These are phyloP conservation scores for Rhombomys opimus DNA, from an alignment of 2,113 vertebrate species.

Conservation along the genomic window DNA sequence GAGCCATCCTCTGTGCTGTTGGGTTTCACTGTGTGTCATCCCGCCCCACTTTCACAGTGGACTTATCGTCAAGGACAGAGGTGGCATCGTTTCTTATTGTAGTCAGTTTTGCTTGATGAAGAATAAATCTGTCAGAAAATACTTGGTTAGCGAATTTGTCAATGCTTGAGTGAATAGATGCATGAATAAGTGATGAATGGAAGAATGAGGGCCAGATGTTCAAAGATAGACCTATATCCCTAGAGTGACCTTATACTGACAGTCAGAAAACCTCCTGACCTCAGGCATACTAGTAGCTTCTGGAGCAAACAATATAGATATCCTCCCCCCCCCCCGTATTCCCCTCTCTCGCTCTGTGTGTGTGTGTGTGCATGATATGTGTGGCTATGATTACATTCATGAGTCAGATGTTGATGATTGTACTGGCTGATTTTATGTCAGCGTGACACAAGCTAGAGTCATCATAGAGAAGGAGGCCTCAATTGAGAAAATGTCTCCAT, in stretches of 20 bases:
- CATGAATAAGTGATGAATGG: neutral
- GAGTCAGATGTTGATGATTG: neutral
- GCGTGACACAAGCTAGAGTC: neutral
- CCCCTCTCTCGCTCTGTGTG: neutral
- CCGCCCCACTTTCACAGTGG: neutral
- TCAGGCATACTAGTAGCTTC: neutral
- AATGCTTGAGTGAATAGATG: neutral
- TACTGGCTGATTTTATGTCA: neutral
- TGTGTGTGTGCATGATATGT: fast-evolving
- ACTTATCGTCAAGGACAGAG: fast-evolving
- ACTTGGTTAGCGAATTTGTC: neutral
- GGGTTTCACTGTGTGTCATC: neutral
- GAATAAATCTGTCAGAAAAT: neutral
- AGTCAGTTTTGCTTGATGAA: neutral
- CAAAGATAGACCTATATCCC: neutral
- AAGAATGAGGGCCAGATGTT: neutral
- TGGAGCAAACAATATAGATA: neutral
- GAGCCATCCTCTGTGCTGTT: too few species aligned
- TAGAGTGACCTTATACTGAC: too few species aligned
- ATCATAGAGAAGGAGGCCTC: neutral
- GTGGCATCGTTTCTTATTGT: neutral
- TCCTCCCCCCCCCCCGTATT: neutral
- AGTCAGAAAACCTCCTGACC: too few species aligned
- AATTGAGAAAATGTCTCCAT: neutral
- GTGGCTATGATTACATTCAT: neutral